Evolutionary conservation across 2,113 vertebrate genomes (phyloP).

Genomic region (Dendropsophus ebraccatus): DNA sequence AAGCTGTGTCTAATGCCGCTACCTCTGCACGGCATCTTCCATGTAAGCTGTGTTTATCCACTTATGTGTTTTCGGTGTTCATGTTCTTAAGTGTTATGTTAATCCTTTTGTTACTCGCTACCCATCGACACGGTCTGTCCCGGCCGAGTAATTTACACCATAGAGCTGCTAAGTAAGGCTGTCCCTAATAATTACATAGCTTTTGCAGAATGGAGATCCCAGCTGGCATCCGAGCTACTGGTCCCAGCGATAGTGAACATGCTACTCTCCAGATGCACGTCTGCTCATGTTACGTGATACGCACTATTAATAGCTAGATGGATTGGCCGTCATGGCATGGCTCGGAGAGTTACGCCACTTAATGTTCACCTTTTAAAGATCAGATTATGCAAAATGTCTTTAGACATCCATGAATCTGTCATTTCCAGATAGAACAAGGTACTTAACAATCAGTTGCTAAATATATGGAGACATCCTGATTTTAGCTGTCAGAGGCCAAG

Average conservation of each 20-base stretch:
- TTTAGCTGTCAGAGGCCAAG: slow-evolving; percentile 13
- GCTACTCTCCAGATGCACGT: neutral
- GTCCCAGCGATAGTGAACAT: neutral
- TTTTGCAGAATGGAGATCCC: neutral
- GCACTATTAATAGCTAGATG: slow-evolving; percentile 42
- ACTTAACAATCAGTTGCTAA: slow-evolving; percentile 23
- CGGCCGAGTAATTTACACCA: neutral
- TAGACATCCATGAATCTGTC: slow-evolving; percentile 38
- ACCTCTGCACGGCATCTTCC: neutral
- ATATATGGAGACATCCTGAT: slow-evolving; percentile 20
- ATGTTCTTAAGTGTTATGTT: neutral
- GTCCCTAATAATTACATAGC: neutral
- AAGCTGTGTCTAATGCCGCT: neutral
- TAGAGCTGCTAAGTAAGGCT: neutral
- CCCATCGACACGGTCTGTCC: neutral
- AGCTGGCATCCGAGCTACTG: neutral
- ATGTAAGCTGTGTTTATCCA: slow-evolving; percentile 8
- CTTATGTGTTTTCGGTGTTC: neutral
- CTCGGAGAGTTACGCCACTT: slow-evolving; percentile 6
- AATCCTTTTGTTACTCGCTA: neutral
- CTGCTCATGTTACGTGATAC: slow-evolving; percentile 29
- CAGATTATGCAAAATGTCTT: slow-evolving; percentile 36
- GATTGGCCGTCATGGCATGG: slow-evolving; percentile 18
- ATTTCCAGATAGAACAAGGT: slow-evolving; percentile 19
- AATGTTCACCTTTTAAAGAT: slow-evolving; percentile 55